phyloP scores from a whole-genome alignment of 2,797 vertebrate genomes.

The Vespertilio murinus region DNA sequence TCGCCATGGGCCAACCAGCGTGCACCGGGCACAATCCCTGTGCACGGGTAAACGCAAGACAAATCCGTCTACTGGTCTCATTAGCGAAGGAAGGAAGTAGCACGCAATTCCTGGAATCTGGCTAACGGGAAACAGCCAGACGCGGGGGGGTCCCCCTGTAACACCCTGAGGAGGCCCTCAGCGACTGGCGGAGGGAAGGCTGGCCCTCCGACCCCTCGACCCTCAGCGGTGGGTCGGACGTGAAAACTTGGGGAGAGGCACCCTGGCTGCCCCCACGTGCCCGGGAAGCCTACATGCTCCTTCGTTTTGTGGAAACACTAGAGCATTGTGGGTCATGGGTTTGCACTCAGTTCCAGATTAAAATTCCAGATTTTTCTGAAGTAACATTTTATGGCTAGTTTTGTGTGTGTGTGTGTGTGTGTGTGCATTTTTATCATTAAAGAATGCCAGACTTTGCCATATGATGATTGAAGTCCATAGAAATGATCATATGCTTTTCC shows the following conservation, averaged over 20 bases:
- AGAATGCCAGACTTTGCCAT: background rate
- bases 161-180: background rate
- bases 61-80: background rate
- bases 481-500: no score
- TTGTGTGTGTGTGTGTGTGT: background rate
- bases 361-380: background rate
- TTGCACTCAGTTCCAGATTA: background rate
- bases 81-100: background rate
- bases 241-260: no score
- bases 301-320: background rate
- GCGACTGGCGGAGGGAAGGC: background rate
- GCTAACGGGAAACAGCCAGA: background rate
- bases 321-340: background rate
- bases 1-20: background rate
- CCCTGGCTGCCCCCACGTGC: no score
- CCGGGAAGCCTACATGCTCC: rapidly evolving
- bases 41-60: background rate
- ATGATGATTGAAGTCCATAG: background rate
- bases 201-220: rapidly evolving
- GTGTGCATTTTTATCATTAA: background rate
- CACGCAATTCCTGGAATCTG: background rate
- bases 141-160: background rate
- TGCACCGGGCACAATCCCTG: background rate
- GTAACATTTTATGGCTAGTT: background rate
- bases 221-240: rapidly evolving